Percentiles rank a stretch among this genome's conserved stretches.
phyloP scores from a whole-genome alignment of 2,888 invertebrate species.

The Cactoblastis cactorum region DNA sequence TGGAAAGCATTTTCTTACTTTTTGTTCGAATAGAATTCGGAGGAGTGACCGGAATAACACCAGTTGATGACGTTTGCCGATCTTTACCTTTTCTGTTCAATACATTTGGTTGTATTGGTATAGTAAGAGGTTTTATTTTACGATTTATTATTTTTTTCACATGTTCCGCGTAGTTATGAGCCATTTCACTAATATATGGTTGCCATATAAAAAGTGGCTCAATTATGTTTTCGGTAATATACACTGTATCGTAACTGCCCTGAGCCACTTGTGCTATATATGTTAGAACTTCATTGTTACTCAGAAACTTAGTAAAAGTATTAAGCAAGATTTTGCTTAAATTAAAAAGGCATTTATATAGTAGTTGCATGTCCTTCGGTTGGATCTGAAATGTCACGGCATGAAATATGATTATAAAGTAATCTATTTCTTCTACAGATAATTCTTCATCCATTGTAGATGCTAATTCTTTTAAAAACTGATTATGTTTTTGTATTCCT shows the following conservation, averaged over 20 bases:
- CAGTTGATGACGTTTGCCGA: constrained; percentile 8
- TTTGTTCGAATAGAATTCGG: constrained; percentile 44
- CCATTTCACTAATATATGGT: constrained; percentile 65
- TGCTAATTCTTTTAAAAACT: constrained; percentile 48
- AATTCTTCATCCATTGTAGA: constrained; percentile 47
- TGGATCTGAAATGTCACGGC: constrained; percentile 54
- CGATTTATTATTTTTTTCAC: constrained; percentile 47
- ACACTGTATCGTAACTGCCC: constrained; percentile 68
- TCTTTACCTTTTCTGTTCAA: constrained; percentile 47
- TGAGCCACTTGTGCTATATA: constrained; percentile 68
- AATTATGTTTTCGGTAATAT: constrained; percentile 70
- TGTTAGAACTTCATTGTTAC: constrained; percentile 62
- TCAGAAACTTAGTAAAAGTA: constrained; percentile 60
- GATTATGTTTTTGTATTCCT: constrained; percentile 51
- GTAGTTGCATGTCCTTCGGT: constrained; percentile 42
- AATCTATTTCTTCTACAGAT: constrained; percentile 50
- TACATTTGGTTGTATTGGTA: constrained; percentile 55
- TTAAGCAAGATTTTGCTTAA: constrained; percentile 55
- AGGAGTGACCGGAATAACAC: constrained; percentile 38
- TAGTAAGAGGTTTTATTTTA: constrained; percentile 50
- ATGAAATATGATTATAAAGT: constrained; percentile 55
- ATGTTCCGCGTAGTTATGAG: constrained; percentile 51
- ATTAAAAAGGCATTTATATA: constrained; percentile 67
- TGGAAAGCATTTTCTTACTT: constrained; percentile 54
- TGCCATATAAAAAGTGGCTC: constrained; percentile 69